Evolutionary conservation across 2,888 invertebrate genomes (phyloP), one percentile per base, ranked within the genome.

Genomic region (Erebia ligea): DNA sequence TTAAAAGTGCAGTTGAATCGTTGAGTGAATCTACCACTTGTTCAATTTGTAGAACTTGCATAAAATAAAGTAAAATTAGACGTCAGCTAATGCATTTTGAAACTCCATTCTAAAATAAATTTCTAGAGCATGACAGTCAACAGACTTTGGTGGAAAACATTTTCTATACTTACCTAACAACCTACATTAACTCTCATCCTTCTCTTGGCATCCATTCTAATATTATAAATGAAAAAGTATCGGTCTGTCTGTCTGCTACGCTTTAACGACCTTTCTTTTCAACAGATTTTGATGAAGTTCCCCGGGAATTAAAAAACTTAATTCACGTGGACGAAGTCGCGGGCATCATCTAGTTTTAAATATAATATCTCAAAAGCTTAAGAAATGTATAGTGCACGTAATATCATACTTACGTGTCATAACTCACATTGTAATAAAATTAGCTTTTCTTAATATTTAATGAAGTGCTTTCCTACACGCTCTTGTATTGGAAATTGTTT

Each of bases 111-210:
- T 6, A 50, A n/a, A 50, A 50, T 50, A 50, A 17, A 19, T 54
- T 54, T 9, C 17, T 19, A 19, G 19, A 54, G 3, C 54, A 17
- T 52, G 17, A 52, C 54, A 54, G 17, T 9, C 19, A 19, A 54
- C 34, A 15, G 15, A 58, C 15, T 40, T 59, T 40, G 45, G 61
- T 11, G 61, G 61, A 11, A 61, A 61, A 61, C 42, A 61, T 61
- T 42, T 61, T 61, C 61, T 61, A 19, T 42, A 42, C 45, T 6
- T 19, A 54, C 19, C 10, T 10, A 3, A 17, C 17, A n/a, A n/a
- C 9, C 8, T 52, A 52, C 8, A 4, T 2, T 2, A n/a, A 42
- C 17, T 42, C 59, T 17, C 59, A 42, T 42, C 40, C 40, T 61
- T 42, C 17, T 61, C 59, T 40, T 10, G 19, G 42, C 59, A 34